Percentiles rank a stretch among this genome's conserved stretches.
These are phyloP conservation scores for Pteria penguin DNA, from an alignment of 2,888 invertebrate genomes.

Conservation along the genomic window DNA sequence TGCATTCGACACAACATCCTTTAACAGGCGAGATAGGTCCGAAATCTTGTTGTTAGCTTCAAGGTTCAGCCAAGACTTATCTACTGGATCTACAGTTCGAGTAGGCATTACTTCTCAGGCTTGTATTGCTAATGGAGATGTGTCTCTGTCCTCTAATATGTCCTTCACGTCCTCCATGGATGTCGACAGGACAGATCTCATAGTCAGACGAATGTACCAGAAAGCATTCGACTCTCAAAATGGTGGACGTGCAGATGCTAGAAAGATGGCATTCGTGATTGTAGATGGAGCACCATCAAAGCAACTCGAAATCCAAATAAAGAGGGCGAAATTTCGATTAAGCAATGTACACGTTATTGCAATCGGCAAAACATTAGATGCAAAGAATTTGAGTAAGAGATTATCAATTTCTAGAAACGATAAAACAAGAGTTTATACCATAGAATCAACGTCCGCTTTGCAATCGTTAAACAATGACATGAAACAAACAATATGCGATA, in stretches of 20 bases:
- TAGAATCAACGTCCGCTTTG: too few species aligned
- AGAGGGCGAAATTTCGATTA: too few species aligned
- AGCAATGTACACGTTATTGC: too few species aligned
- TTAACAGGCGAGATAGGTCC: conserved; percentile 33
- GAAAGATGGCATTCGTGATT: conserved; percentile 43
- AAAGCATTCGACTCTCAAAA: conserved; percentile 21
- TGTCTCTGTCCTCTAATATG: not conserved
- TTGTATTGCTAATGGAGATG: conserved; percentile 5
- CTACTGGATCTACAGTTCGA: conserved; percentile 6
- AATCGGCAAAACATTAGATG: too few species aligned
- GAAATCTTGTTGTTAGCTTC: conserved; percentile 17
- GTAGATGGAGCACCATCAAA: conserved; percentile 28
- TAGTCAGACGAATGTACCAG: conserved; percentile 4
- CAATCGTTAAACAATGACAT: too few species aligned
- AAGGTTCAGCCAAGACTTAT: conserved; percentile 10
- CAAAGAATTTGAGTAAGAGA: too few species aligned
- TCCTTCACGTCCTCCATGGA: not conserved
- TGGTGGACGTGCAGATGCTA: conserved; percentile 37
- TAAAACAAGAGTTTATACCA: too few species aligned
- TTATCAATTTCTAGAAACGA: too few species aligned
- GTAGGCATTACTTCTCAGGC: conserved; percentile 13
- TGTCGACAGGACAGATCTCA: not conserved
- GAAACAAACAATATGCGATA: too few species aligned
- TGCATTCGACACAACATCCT: conserved; percentile 40
- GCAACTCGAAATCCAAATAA: conserved; percentile 7